Conservation (phyloP, 2,113 vertebrate species). For the Agapornis roseicollis region DNA sequence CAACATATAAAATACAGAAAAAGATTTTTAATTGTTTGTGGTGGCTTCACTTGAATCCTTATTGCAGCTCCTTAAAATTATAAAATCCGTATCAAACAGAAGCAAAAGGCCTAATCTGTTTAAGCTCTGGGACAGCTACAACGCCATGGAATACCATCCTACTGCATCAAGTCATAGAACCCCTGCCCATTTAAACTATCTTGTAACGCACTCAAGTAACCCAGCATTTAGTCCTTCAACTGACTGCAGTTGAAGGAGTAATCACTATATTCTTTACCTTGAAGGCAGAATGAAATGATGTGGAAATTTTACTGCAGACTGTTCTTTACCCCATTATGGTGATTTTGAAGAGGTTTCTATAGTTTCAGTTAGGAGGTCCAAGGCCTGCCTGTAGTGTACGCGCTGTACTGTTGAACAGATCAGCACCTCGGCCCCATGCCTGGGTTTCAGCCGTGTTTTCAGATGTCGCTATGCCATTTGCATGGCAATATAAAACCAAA, state of each 20-base stretch:
- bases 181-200: not conserved
- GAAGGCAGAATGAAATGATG: not conserved
- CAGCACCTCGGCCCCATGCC: not conserved
- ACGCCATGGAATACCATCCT: not conserved
- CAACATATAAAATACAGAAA: not conserved
- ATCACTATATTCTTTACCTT: constrained; percentile 7
- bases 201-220: not conserved
- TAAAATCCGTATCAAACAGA: not conserved
- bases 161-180: not conserved
- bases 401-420: not conserved
- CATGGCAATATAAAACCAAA: constrained; percentile 53
- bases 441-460: constrained; percentile 33
- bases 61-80: not conserved
- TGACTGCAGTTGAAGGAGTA: not conserved
- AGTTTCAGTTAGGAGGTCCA: not conserved
- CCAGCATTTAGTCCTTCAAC: not conserved
- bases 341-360: not conserved
- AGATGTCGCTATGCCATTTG: constrained; percentile 40
- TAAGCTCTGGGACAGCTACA: not conserved
- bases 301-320: not conserved
- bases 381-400: not conserved
- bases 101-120: not conserved
- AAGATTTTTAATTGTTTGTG: constrained; percentile 32
- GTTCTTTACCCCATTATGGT: not conserved
- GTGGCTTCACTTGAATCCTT: not conserved